Percentiles rank a stretch among this genome's conserved stretches.
Evolutionary conservation across 2,888 invertebrate species (phyloP).

Genomic region (Himalopsyche kuldschensis): DNA sequence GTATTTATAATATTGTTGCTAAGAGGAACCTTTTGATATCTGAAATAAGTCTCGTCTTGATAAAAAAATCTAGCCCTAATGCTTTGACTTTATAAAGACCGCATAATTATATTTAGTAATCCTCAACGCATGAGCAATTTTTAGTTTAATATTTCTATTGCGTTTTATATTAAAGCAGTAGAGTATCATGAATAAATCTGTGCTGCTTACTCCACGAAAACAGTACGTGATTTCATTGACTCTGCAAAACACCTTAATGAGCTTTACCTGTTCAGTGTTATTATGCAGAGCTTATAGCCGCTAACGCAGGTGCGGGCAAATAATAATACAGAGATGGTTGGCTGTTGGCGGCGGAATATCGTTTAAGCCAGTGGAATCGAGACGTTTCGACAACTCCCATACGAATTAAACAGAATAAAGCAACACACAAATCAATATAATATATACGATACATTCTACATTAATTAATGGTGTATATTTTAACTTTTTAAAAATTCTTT

Average conservation of each 20-base stretch:
- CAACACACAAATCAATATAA: too few relatives aligned
- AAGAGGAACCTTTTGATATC: too few relatives aligned
- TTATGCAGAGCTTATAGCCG: conserved; percentile 18
- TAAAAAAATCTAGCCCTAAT: too few relatives aligned
- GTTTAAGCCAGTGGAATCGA: background rate
- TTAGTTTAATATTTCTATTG: background rate
- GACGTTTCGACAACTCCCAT: background rate
- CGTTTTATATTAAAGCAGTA: background rate
- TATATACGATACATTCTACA: too few relatives aligned
- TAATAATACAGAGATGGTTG: conserved; percentile 9
- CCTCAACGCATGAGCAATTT: background rate
- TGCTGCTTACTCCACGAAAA: background rate
- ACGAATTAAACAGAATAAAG: background rate
- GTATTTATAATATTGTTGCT: too few relatives aligned
- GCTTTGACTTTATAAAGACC: too few relatives aligned
- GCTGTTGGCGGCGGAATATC: background rate
- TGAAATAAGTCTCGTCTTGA: too few relatives aligned
- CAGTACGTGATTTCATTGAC: conserved; percentile 13
- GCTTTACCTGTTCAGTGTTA: conserved; percentile 4
- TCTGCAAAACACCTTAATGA: conserved; percentile 3
- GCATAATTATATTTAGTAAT: background rate
- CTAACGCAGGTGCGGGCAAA: conserved; percentile 15
- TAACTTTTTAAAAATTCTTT: too few relatives aligned
- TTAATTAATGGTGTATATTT: too few relatives aligned
- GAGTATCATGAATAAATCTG: background rate